Evolutionary conservation across 2,113 vertebrate genomes (phyloP), one percentile per base, ranked within the genome.

Genomic region (Pterocles gutturalis): DNA sequence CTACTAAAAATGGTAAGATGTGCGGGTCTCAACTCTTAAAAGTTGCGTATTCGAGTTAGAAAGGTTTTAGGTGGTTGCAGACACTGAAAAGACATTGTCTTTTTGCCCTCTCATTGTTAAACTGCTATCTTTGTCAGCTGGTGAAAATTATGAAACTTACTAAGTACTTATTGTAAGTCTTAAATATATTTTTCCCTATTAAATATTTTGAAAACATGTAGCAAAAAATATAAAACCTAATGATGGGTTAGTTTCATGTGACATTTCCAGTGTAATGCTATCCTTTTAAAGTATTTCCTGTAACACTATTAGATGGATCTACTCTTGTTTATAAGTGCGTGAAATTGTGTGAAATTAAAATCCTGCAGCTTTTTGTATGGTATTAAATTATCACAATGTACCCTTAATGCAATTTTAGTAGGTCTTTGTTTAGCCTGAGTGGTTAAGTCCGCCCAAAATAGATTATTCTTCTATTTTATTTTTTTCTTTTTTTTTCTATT

Each of bases 321-420:
- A 17, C 65, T 87, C 5, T 64, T 93, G 77, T 79, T 89, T 79
- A 22, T 82, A 54, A 72, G 41, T 91, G 86, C 1, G 0, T 95
- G 91, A 95, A 97, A 94, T 87, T 61, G 80, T 92, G 87, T 97
- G 92, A 95, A 96, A 96, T 95, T 91, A 82, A 93, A 91, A 95
- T 97, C 49, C 48, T 58, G 54, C 36, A 84, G 54, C 41, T 92
- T 93, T 96, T 92, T 92, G 70, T 76, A 22, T 0, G 36, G 65
- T 83, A 24, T 72, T 91, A 85, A 92, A 93, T 85, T 91, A 49
- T 77, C 28, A 85, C 87, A 95, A 58, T 87, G 65, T 80, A 79
- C 60, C 31, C 49, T 76, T 91, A 87, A 92, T 92, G 60, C 53
- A 96, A 51, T 95, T 92, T 83, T 69, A 89, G 62, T 62, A 58